phyloP scores from a whole-genome alignment of 1,140 invertebrate genomes.

The Drosophila albomicans region DNA sequence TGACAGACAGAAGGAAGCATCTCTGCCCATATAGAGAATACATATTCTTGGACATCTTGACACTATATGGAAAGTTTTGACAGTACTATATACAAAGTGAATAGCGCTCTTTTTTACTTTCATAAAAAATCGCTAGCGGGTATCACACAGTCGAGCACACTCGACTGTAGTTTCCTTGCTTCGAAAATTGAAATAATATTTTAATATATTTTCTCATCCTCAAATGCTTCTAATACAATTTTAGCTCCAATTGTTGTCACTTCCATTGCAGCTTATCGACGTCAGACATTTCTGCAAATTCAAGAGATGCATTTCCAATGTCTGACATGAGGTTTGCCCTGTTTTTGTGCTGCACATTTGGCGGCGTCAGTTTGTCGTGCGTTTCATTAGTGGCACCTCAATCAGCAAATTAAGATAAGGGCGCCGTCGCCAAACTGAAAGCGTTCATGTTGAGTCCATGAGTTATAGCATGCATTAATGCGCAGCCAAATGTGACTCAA shows the following conservation, averaged over 20 bases:
- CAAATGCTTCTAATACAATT: background rate
- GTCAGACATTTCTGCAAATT: conserved; percentile 32
- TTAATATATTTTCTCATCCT: background rate
- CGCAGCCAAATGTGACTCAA: conserved; percentile 46
- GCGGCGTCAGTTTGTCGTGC: conserved; percentile 55
- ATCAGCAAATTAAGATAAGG: conserved; percentile 72
- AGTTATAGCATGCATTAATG: conserved; percentile 75
- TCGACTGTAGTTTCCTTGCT: too few species aligned
- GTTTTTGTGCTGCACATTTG: conserved; percentile 16
- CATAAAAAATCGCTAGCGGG: too few species aligned
- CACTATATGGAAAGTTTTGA: too few species aligned
- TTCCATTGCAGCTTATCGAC: conserved; percentile 61
- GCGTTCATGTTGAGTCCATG: conserved; percentile 40
- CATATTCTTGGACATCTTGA: too few species aligned
- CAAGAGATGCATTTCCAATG: conserved; percentile 45
- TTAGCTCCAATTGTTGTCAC: conserved; percentile 25
- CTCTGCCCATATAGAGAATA: too few species aligned
- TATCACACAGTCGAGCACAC: too few species aligned
- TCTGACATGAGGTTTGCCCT: background rate
- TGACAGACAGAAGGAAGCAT: too few species aligned
- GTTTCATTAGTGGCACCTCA: conserved; percentile 76
- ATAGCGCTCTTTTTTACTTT: too few species aligned
- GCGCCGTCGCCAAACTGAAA: conserved; percentile 41
- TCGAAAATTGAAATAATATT: background rate
- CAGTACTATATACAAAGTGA: too few species aligned